Evolutionary conservation across 2,888 invertebrate species (phyloP), one percentile per base, ranked within the genome.

Genomic region (Arrhopalites spinosus): DNA sequence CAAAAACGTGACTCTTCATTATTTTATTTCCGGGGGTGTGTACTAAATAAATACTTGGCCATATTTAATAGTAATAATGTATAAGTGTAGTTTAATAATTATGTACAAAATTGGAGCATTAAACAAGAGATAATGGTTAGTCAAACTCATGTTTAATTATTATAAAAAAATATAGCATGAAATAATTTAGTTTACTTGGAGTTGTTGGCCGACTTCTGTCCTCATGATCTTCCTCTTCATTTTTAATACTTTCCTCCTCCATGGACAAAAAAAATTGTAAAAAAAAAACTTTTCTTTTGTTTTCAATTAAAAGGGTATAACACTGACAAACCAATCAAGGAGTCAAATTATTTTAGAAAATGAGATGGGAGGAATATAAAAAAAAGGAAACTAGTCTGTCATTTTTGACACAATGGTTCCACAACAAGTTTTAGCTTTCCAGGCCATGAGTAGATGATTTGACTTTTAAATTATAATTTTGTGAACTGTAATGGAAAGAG

Each of bases 171-270:
- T 20, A 53, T 15, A 8, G 20, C 5, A 20, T 53, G 3, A 8
- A 53, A 64, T 20, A 29, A 77, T 67, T 73, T 68, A 67, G 75
- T 74, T 78, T 78, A 80, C 81, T 81, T 79, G 81, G 81, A 70
- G 81, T 81, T 77, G 79, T 78, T 53, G 81, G 81, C 67, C 81
- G 81, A 76, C 81, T 79, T 69, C 78, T 67, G 17, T 64, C 64
- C 17, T 8, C 30, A 13, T 30, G 15, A 47, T 50, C 50, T 75
- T 78, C 78, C 56, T 11, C 73, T 47, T 77, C 77, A 30, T 71
- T 63, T 29, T 74, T 77, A 29, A n/a, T 64, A 63, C 59, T 74
- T n/a, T 59, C 59, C 25, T 7, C 25, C 7, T 59, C 59, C 27
- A 36, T 36, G 36, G 36, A 36, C 3, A 36, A 36, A 36, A 36